Base-by-base conservation (phyloP, 2,888 invertebrate genomes). In the Drymonia ruficornis region DNA sequence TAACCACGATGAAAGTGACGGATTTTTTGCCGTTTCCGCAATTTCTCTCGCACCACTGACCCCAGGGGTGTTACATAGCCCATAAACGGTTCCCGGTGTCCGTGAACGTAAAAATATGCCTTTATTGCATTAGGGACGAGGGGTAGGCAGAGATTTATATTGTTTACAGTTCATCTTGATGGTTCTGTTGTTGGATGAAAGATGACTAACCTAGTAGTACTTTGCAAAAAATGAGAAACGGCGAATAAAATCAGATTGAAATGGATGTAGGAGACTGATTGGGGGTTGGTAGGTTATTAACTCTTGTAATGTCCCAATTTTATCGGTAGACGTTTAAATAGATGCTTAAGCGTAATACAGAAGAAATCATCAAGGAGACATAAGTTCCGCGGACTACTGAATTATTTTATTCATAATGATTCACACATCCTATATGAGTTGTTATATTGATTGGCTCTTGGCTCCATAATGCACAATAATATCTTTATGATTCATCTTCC, bases 341-440 rank as follows among this genome's bases (percentile, higher is more conserved):
- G 4, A 6, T 23, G 23, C 23, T 23, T 23, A 36, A 36, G 4
- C 7, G n/a, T 0, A n/a, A 11, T 1, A 1, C 31, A 8, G 31
- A 31, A 8, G 2, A 31, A 31, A 9, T 31, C 31, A 2, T 12
- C 31, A 23, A 23, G 23, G 6, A 23, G 7, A 23, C 23, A n/a
- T n/a, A n/a, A 23, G 23, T 23, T 7, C 23, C 23, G 23, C 23
- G 7, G 23, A 2, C 23, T 4, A 3, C 5, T n/a, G 46, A 49
- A 57, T 60, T 54, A 68, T 61, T 69, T 68, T 70, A n/a, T 66
- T 56, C 56, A 55, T 59, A 57, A 66, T 83, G 83, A 87, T 74
- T 86, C 83, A 85, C 72, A 62, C 75, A 74, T 83, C 80, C 81
- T 67, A 66, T 74, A 72, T 72, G 74, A 76, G 80, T 79, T 74